Conservation (phyloP, 2,888 invertebrate species). For the Sarcophaga caerulescens region DNA sequence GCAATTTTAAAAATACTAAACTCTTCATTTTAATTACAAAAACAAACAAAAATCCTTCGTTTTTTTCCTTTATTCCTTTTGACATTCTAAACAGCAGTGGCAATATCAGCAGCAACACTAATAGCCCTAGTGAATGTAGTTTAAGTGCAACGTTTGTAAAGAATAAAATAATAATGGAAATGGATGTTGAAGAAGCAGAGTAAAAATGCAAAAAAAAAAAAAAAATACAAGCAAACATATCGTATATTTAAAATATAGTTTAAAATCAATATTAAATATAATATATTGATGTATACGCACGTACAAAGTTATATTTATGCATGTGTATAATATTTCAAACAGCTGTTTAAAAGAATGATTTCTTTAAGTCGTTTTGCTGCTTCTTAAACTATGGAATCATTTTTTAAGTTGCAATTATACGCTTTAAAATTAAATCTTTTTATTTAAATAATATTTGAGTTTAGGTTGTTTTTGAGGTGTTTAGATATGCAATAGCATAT, state of each 20-base stretch:
- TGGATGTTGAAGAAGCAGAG: background rate
- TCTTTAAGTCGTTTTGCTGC: background rate
- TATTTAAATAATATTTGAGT: too few species aligned
- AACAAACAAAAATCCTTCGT: background rate
- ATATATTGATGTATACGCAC: slow-evolving; percentile 23
- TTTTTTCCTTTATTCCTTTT: slow-evolving; percentile 2
- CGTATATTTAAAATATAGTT: slow-evolving; percentile 37
- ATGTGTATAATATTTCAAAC: background rate
- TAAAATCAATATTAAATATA: slow-evolving; percentile 49
- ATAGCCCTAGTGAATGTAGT: slow-evolving; percentile 21
- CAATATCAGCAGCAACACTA: background rate
- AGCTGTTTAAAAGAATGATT: background rate
- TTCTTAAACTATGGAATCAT: background rate
- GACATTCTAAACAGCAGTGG: background rate
- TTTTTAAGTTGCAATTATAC: too few species aligned
- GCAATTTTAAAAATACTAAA: too few species aligned
- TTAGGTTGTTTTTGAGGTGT: too few species aligned
- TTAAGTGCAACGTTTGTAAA: slow-evolving; percentile 19
- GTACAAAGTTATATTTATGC: background rate
- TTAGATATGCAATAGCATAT: too few species aligned
- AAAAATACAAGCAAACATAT: background rate
- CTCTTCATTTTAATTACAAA: background rate
- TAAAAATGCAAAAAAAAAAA: background rate
- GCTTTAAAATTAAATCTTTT: too few species aligned
- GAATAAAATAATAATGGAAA: background rate